Evolutionary conservation across 2,888 invertebrate species (phyloP).

Genomic region (Clistopyga incitator): DNA sequence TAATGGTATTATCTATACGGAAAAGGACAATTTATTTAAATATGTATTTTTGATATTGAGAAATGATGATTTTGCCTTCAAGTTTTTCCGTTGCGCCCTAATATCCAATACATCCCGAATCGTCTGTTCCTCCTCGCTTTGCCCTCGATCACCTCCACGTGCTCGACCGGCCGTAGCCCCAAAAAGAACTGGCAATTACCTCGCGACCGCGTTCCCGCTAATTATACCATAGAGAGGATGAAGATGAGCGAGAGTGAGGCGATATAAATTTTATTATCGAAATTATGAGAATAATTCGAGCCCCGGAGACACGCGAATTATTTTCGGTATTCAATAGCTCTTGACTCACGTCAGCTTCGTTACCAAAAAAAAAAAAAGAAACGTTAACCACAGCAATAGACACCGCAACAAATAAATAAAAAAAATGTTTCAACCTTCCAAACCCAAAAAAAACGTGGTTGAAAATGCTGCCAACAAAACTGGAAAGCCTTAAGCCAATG

Average conservation of each 20-base stretch:
- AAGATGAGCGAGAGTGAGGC: constrained; percentile 3
- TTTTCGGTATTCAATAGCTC: background rate
- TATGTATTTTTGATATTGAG: background rate
- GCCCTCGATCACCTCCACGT: constrained; percentile 23
- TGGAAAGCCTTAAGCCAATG: too few species aligned
- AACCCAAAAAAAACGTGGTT: too few species aligned
- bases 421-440: too few species aligned
- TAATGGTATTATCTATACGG: too few species aligned
- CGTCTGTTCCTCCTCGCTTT: background rate
- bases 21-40: too few species aligned
- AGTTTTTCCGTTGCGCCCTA: background rate
- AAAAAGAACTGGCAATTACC: constrained; percentile 25
- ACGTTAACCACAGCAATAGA: too few species aligned
- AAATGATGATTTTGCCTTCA: background rate
- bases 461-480: too few species aligned
- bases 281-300: background rate
- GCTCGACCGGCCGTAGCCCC: constrained; percentile 9
- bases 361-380: constrained; percentile 10
- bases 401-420: too few species aligned
- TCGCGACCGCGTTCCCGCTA: constrained; percentile 22
- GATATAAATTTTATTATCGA: constrained; percentile 25
- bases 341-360: background rate
- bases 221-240: constrained; percentile 10
- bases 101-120: background rate
- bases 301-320: background rate